Evolutionary conservation across 2,888 invertebrate genomes (phyloP).

Genomic region (Lasioglossum vierecki): DNA sequence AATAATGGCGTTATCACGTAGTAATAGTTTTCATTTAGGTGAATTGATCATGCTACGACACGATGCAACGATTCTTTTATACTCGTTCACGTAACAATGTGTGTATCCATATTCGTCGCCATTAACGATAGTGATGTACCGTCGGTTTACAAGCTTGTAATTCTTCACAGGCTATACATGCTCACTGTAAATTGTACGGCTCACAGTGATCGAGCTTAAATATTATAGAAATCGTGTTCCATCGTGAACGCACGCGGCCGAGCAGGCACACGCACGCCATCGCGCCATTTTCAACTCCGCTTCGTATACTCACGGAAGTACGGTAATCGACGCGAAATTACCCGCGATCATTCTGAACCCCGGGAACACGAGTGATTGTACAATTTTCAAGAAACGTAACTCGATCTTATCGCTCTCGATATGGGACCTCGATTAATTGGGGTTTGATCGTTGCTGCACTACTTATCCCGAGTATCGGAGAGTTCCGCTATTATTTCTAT

Average conservation of each 20-base stretch:
- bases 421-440: conserved; percentile 8
- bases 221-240: conserved; percentile 59
- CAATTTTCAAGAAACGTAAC: conserved; percentile 5
- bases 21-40: conserved; percentile 69
- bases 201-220: conserved; percentile 56
- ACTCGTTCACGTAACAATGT: conserved; percentile 67
- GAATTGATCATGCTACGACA: conserved; percentile 71
- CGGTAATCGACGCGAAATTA: conserved; percentile 6
- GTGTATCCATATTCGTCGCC: conserved; percentile 59
- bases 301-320: neutral
- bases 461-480: conserved; percentile 12
- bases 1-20: conserved; percentile 71
- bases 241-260: conserved; percentile 53
- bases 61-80: conserved; percentile 46
- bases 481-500: neutral
- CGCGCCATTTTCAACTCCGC: conserved; percentile 7
- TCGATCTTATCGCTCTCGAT: conserved; percentile 21
- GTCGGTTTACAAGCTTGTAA: conserved; percentile 50
- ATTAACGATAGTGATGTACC: conserved; percentile 45
- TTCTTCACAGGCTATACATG: conserved; percentile 51
- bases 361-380: conserved; percentile 20
- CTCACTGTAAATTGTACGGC: conserved; percentile 52
- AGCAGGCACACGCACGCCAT: conserved; percentile 49
- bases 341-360: neutral
- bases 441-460: neutral